phyloP scores from a whole-genome alignment of 1,140 invertebrate species.

The Eciton burchellii region DNA sequence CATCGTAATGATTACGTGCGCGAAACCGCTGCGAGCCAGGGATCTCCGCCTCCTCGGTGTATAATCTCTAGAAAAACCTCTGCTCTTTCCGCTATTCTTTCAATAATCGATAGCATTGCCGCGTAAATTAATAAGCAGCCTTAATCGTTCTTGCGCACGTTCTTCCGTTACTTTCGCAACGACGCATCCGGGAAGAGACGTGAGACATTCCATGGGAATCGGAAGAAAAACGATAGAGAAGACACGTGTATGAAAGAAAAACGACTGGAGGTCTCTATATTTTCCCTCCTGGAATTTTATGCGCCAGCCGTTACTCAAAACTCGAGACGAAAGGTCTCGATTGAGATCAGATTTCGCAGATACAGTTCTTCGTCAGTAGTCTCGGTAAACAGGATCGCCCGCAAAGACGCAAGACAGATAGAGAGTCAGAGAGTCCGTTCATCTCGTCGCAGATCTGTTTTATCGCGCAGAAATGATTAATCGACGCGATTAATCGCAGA shows the following conservation, averaged over 20 bases:
- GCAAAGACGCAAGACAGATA: too few relatives aligned
- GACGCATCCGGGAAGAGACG: too few relatives aligned
- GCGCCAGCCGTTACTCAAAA: too few relatives aligned
- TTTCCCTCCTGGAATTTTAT: too few relatives aligned
- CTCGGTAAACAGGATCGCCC: not conserved
- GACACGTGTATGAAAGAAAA: too few relatives aligned
- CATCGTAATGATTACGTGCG: conserved; percentile 48
- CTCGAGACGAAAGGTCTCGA: not conserved
- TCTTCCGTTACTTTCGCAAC: not conserved
- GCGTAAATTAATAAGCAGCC: not conserved
- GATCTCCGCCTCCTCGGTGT: not conserved
- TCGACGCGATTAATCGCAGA: conserved; percentile 37
- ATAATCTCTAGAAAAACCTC: conserved; percentile 21
- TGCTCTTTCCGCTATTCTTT: conserved; percentile 5
- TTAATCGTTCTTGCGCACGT: not conserved
- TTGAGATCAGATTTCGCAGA: not conserved
- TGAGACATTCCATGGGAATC: too few relatives aligned
- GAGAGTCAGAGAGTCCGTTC: not conserved
- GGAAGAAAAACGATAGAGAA: too few relatives aligned
- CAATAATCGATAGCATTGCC: conserved; percentile 19
- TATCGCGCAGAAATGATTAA: conserved; percentile 24
- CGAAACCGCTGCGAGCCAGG: conserved; percentile 34
- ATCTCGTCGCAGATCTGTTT: conserved; percentile 12
- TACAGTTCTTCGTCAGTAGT: not conserved
- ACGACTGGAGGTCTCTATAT: too few relatives aligned